Evolutionary conservation across 2,888 invertebrate species (phyloP), one percentile per base, ranked within the genome.

Genomic region (Hecatera dysodea): DNA sequence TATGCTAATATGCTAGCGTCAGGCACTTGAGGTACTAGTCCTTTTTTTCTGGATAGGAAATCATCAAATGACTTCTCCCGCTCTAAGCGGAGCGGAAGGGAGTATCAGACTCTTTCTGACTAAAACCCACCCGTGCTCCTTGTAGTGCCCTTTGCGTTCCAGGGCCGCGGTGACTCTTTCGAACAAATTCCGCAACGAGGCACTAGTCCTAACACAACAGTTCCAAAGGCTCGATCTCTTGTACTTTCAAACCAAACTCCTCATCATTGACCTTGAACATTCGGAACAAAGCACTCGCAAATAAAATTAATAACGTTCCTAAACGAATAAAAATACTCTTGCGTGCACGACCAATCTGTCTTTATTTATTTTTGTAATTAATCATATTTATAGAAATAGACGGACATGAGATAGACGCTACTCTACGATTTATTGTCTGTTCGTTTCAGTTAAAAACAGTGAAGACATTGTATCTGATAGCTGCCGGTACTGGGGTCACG

Each of bases 401-500:
- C n/a, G 44, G 59, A 39, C 7, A 36, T 6, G 6, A 46, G 52
- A 1, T 24, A 36, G 22, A 19, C 42, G 39, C 15, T 39, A 15
- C 6, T 57, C 24, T 50, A 44, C 36, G 27, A 56, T 57, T 33
- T 53, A 69, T 67, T 11, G 17, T 44, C 17, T 22, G 33, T 56
- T 17, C 7, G 22, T 93, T 94, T 67, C 92, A 96, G 96, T 90
- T 97, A 72, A 96, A 96, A 87, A 85, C 92, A 33, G 97, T 96
- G 80, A 94, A 94, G 71, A 96, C 93, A 15, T 94, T 97, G 79
- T 96, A 97, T 74, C 92, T 98, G 80, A 89, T 98, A 75, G 99
- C 99, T 17, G 99, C 98, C 42, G 99, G 99, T 27, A 98, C 98
- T 15, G 99, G 99, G 0, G 96, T 99, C 78, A 99, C 99, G 19